Conservation (phyloP, 2,797 vertebrate genomes). For the Falco peregrinus region DNA sequence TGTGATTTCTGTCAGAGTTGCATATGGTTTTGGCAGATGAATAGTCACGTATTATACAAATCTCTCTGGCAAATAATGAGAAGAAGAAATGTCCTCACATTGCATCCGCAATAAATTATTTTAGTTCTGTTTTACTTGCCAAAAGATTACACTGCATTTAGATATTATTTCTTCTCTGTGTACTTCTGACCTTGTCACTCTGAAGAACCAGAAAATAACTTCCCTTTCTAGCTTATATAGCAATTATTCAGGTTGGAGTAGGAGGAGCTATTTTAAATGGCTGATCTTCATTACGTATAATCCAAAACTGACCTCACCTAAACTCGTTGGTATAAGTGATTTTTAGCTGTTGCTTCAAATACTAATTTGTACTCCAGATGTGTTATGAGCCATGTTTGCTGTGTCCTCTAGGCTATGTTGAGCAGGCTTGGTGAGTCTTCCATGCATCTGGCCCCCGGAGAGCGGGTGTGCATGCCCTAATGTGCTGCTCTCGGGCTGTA, state of each 20-base stretch:
- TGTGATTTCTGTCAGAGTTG: conserved; percentile 16
- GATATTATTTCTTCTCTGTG: neutral
- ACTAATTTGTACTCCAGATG: neutral
- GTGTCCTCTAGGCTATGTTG: neutral
- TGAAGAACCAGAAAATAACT: neutral
- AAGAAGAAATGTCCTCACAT: neutral
- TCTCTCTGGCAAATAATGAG: conserved; percentile 28
- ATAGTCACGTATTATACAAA: neutral
- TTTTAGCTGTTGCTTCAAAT: neutral
- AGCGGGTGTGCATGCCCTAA: accelerated
- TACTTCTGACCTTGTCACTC: conserved; percentile 17
- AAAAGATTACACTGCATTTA: conserved; percentile 16
- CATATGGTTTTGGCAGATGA: neutral
- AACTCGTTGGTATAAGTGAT: neutral
- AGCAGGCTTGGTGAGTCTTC: neutral
- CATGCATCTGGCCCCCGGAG: neutral
- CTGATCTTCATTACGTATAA: neutral
- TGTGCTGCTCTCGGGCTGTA: neutral
- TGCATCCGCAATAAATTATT: conserved; percentile 18
- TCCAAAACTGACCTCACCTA: neutral
- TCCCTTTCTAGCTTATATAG: neutral
- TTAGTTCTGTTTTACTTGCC: neutral
- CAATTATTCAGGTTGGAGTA: conserved; percentile 12
- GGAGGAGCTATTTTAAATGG: neutral
- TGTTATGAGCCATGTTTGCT: neutral